Evolutionary conservation across 2,888 invertebrate genomes (phyloP), one percentile per base, ranked within the genome.

Genomic region (Blastobasis lacticolella): DNA sequence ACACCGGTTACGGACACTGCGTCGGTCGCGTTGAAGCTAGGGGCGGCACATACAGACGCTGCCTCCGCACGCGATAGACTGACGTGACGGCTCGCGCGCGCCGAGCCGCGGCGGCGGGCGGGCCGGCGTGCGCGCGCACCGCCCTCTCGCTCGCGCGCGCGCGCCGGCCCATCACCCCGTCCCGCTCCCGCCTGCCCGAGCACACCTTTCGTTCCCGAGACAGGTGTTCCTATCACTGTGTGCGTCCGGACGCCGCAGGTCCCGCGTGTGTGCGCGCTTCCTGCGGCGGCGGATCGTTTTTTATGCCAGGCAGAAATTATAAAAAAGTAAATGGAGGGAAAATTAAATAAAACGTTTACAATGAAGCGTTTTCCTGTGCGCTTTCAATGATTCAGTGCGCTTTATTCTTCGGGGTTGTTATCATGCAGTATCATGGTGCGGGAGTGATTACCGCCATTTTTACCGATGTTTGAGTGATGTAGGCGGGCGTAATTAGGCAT

Each of bases 261-360:
- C 66, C 57, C 57, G 63, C 66, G 55, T 78, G 85, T 87, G 68
- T 84, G 85, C 75, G 75, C 75, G 81, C 78, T 86, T 86, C 86
- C 86, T 87, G 85, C 85, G 83, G 81, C 84, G 79, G 81, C 73
- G 83, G 82, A 86, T 85, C 86, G 85, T 86, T 88, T 85, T 86
- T 86, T 86, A 86, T 83, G 81, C 86, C 80, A 78, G 80, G 77
- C 84, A 86, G 80, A 85, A 87, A 86, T 88, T 86, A 86, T 85
- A 87, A 87, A 87, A 75, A 87, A 85, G 83, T 86, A 88, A 87
- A 86, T 86, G 86, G 85, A 86, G 85, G 87, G 86, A 87, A 87
- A 88, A 85, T 87, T 86, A 85, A 87, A 86, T 88, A 86, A 85
- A 87, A 87, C 84, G 85, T 85, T 86, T 84, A 86, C 86, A 86